Evolutionary conservation across 2,797 vertebrate species (phyloP).

Genomic region (Varecia variegata): DNA sequence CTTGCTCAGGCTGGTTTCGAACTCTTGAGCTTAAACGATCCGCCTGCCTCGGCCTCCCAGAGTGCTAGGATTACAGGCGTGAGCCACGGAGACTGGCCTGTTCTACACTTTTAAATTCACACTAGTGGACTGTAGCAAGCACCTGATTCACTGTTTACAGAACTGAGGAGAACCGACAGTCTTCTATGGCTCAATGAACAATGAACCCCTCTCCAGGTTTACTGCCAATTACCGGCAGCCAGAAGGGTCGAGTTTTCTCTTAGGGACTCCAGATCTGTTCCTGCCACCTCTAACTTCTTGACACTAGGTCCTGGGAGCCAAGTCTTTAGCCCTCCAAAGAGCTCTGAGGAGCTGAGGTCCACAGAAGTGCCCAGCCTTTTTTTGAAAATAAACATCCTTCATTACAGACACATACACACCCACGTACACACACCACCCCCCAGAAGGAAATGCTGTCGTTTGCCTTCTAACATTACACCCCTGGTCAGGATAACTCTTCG

Average conservation of each 20-base stretch:
- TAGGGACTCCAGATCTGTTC: neutral
- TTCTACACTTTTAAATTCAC: neutral
- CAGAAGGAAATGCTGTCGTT: neutral
- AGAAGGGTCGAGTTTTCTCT: neutral
- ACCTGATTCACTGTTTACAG: neutral
- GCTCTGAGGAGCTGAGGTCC: neutral
- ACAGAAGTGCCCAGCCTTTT: neutral
- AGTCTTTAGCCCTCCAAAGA: neutral
- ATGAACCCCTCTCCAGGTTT: neutral
- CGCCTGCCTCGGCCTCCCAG: no score
- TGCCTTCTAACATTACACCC: neutral
- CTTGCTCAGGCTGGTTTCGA: no score
- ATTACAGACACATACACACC: fast-evolving
- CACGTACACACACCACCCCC: neutral
- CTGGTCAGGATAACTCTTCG: neutral
- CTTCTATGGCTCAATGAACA: neutral
- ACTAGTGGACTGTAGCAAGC: neutral
- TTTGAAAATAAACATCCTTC: neutral
- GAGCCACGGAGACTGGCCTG: no score
- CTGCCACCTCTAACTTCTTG: neutral
- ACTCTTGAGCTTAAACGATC: no score
- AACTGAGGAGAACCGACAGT: neutral
- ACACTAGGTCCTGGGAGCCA: neutral
- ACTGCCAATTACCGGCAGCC: neutral
- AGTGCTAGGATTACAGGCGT: no score